Evolutionary conservation across 2,797 vertebrate genomes (phyloP).

Genomic region (Crax fasciolata): DNA sequence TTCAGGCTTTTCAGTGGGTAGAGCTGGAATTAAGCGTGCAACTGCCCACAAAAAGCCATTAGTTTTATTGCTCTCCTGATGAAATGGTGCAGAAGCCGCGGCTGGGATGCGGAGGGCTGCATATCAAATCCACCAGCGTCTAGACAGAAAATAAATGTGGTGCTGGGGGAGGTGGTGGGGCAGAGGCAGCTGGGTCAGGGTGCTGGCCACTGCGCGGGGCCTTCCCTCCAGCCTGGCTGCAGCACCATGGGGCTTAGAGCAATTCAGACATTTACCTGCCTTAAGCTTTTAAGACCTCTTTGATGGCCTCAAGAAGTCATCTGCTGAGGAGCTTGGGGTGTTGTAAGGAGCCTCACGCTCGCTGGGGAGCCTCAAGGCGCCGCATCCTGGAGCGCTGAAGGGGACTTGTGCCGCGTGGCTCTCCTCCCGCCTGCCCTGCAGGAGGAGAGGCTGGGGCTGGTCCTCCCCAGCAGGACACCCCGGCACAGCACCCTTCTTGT

Average conservation of each 20-base stretch:
- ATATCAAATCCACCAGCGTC: constrained; percentile 28
- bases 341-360: constrained; percentile 45
- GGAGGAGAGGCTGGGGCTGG: not conserved
- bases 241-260: not conserved
- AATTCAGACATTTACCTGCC: constrained; percentile 57
- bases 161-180: not conserved
- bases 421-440: not conserved
- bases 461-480: not conserved
- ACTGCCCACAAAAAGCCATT: constrained; percentile 17
- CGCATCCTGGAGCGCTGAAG: not conserved
- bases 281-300: constrained; percentile 63
- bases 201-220: not conserved
- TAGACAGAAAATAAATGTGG: constrained; percentile 40
- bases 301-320: constrained; percentile 47
- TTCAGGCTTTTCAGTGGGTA: constrained; percentile 37
- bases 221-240: not conserved
- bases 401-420: not conserved
- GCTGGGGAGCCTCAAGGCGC: not conserved
- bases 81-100: not conserved
- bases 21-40: constrained; percentile 32
- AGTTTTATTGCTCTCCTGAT: constrained; percentile 8
- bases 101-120: constrained; percentile 23
- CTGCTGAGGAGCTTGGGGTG: constrained; percentile 55
- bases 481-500: not conserved
- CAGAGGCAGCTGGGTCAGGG: rapidly evolving